phyloP scores from a whole-genome alignment of 2,797 vertebrate genomes.

The Microctenopoma stevenorrisi region DNA sequence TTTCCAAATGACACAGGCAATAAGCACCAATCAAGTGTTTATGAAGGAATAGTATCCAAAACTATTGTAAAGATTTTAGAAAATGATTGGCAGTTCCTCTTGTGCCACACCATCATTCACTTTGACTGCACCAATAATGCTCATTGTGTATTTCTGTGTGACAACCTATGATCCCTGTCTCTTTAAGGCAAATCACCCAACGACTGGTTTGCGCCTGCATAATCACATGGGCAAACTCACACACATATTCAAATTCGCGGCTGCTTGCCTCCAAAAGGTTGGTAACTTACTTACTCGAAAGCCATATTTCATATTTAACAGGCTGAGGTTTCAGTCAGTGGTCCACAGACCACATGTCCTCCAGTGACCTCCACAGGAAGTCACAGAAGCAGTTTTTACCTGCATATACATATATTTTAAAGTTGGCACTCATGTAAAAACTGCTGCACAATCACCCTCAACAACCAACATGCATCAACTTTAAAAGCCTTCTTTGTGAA shows the following conservation, averaged over 20 bases:
- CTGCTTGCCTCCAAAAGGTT: not conserved
- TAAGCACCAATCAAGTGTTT: not conserved
- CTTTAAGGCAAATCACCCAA: not conserved
- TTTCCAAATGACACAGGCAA: constrained; percentile 22
- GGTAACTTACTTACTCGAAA: not conserved
- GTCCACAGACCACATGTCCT: constrained; percentile 7
- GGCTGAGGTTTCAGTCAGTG: not conserved
- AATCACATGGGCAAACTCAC: constrained; percentile 10
- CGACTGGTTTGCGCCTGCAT: not conserved
- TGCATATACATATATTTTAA: not conserved
- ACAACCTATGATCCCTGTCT: not conserved
- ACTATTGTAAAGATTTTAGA: not conserved
- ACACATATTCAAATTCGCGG: constrained; percentile 7
- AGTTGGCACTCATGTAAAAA: not conserved
- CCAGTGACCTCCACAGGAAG: not conserved
- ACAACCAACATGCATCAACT: not conserved
- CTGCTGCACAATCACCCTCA: not conserved
- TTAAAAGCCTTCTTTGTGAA: not conserved
- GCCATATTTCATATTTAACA: not conserved
- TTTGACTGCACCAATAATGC: no score
- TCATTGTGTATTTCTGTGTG: not conserved
- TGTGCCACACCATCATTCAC: no score
- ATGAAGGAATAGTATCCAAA: no score
- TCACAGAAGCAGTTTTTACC: not conserved
- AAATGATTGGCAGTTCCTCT: not conserved